Percentiles rank a stretch among this genome's conserved stretches.
Evolutionary conservation across 23 tunicate species (phyloP).

Genomic region (Botrylloides violaceus): DNA sequence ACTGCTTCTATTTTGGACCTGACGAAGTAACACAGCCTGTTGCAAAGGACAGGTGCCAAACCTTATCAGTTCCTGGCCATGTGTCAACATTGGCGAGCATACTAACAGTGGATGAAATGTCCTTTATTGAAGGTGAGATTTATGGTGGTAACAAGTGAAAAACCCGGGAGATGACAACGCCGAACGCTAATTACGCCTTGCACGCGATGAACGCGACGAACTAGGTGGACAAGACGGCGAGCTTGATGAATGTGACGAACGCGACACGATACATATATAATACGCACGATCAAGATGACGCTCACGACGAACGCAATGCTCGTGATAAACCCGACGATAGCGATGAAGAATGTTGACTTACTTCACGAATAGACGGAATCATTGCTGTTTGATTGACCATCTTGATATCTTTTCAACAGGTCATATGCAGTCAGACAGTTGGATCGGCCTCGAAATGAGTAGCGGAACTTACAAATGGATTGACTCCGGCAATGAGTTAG

Average conservation of each 20-base stretch:
- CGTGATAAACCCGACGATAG: too few species aligned
- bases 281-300: too few species aligned
- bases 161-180: too few species aligned
- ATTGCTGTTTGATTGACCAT: background rate
- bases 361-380: background rate
- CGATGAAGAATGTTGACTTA: too few species aligned
- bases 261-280: too few species aligned
- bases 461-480: constrained; percentile 43
- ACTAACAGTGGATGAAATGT: constrained; percentile 40
- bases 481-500: constrained; percentile 7
- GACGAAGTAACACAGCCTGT: constrained; percentile 35
- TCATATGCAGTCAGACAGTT: constrained; percentile 35
- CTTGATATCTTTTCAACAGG: constrained; percentile 19
- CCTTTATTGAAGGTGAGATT: constrained; percentile 62
- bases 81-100: constrained; percentile 46
- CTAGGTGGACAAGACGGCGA: too few species aligned
- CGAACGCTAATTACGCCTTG: too few species aligned
- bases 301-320: too few species aligned
- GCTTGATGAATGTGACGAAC: too few species aligned
- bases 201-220: too few species aligned
- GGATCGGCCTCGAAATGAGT: constrained; percentile 64
- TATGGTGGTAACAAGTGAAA: background rate
- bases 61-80: constrained; percentile 10
- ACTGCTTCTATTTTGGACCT: constrained; percentile 46
- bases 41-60: constrained; percentile 31